Evolutionary conservation across 1,140 invertebrate genomes (phyloP).

Genomic region (Heterodera carotae): DNA sequence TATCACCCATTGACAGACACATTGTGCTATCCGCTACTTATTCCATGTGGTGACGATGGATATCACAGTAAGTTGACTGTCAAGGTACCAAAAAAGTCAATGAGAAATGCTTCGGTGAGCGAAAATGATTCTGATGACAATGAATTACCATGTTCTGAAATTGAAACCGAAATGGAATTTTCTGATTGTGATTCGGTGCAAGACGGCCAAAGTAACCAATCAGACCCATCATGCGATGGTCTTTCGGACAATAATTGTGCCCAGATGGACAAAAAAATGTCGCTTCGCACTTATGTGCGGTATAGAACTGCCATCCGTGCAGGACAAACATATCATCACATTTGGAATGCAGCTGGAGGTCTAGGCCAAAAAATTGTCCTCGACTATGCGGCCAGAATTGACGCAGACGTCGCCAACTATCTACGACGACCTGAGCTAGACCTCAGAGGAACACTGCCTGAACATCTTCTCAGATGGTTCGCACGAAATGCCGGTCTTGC

Average conservation of each 20-base stretch:
- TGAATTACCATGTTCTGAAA: neutral
- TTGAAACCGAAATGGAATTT: neutral
- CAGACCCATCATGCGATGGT: neutral
- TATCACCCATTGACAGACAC: constrained; percentile 6
- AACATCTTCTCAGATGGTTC: neutral
- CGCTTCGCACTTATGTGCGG: neutral
- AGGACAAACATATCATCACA: neutral
- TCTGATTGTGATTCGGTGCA: neutral
- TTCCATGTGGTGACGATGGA: constrained; percentile 6
- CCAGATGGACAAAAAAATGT: neutral
- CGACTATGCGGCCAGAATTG: constrained; percentile 4
- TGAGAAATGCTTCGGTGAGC: neutral
- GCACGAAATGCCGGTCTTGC: neutral
- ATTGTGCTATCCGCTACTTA: neutral
- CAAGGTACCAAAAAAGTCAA: neutral
- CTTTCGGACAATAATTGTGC: neutral
- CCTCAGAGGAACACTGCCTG: neutral
- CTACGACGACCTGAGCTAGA: neutral
- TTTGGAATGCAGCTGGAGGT: constrained; percentile 3
- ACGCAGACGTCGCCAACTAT: neutral
- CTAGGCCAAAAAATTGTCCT: constrained; percentile 2
- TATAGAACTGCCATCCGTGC: neutral
- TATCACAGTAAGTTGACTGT: neutral
- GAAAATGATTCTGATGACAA: neutral
- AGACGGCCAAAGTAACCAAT: neutral